Base-by-base conservation (phyloP, 2,888 invertebrate species). In the Mythimna loreyi region DNA sequence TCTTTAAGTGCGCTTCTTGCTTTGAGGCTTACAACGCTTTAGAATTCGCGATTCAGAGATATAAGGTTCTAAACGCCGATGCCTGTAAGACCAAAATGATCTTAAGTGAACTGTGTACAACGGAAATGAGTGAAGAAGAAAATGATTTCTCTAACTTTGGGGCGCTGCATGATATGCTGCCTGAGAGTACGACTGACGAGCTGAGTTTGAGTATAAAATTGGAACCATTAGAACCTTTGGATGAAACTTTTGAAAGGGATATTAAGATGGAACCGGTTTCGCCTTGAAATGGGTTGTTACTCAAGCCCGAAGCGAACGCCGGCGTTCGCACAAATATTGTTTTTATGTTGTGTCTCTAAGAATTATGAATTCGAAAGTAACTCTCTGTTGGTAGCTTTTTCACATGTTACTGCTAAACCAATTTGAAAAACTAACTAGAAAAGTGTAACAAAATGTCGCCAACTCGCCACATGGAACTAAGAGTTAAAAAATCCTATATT, bases 51-150 rank as follows among this genome's bases (percentile, higher is more conserved):
- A 87, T 94, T 2, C 92, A 92, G 30, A 85, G 90, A 5, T 89
- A 92, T 25, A 94, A 89, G 33, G 1, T 87, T 0, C 67, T 68
- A 0, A 87, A 86, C 25, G 61, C 77, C 0, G 91, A 91, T 25
- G 63, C 75, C 0, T 71, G 62, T 1, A 91, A 88, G 21, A 86
- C 87, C 1, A 92, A 93, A 68, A 86, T 92, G 84, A 91, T 94
- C 6, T 65, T 94, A 16, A 94, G 94, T 36, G 94, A 94, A 50
- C 71, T 94, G 0, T 94, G 94, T 66, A 94, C 93, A 0, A 81
- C 93, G 0, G 92, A 93, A 58, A 94, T 94, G 93, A 94, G 94
- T 49, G 94, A 91, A 0, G 91, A 89, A 0, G 92, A 92, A 6
- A 76, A 75, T 0, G 79, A 81, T 0, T 84, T 75, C 30, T 80